Base-by-base conservation (phyloP, 2,797 vertebrate species). In the Anisognathus igniventris region DNA sequence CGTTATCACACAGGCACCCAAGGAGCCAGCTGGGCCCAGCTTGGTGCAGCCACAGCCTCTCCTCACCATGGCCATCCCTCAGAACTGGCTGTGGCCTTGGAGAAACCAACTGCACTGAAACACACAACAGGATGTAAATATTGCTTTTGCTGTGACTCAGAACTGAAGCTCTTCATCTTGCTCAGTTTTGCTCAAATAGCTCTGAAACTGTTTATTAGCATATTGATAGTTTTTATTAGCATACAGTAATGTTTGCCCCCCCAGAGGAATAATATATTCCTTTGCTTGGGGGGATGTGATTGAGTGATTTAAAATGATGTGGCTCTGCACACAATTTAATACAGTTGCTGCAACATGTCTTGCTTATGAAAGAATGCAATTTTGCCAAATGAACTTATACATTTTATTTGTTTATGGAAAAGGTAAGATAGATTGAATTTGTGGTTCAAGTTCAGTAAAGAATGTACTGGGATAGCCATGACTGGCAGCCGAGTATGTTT, bases 41-140 rank as follows among this genome's bases (percentile, higher is more conserved):
- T 10, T 0, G 0, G n/a, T 12, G 35, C 65, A 62, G 53, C 17
- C 50, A 12, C 0, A 1, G 21, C 31, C 25, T 22, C 23, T 53
- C 19, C 58, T 82, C 30, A 7, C 39, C 23, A 17, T 18, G 37
- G 33, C 42, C 6, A 0, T 14, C 14, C 37, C 3, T 20, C 33
- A 74, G 71, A 9, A 44, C 40, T 19, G 31, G 7, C 48, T 11
- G 48, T 40, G 40, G 7, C 33, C 74, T n/a, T 45, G 65, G 47
- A 23, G 42, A 74, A 85, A 39, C 7, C 28, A 51, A 12, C 10
- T 25, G 39, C 45, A 7, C 60, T 30, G 37, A 53, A 76, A 60
- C 12, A 10, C 56, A 27, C 14, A 5, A 11, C 3, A 8, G 10
- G 2, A 19, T 78, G 53, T 35, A 56, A 81, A 53, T 44, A 13